Evolutionary conservation across 2,888 invertebrate species (phyloP).

Genomic region (Arenicola marina): DNA sequence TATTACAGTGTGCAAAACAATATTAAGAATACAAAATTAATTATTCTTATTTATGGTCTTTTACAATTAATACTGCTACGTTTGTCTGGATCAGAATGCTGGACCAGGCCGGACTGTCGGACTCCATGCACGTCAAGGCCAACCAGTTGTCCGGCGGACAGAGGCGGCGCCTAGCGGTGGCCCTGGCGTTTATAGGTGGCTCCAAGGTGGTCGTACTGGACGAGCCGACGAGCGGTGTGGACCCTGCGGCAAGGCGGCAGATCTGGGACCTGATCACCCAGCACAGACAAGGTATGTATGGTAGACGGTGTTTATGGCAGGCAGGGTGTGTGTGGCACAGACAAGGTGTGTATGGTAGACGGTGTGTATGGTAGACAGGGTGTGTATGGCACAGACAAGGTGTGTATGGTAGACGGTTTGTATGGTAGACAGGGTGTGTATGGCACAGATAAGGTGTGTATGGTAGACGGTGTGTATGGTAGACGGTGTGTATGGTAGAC

Average conservation of each 20-base stretch:
- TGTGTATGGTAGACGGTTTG: too few species aligned
- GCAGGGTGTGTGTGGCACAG: too few species aligned
- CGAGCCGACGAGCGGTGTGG: slow-evolving; percentile 61
- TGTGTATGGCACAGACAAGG: too few species aligned
- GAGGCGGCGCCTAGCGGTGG: slow-evolving; percentile 61
- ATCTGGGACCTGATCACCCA: slow-evolving; percentile 59
- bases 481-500: too few species aligned
- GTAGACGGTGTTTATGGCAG: too few species aligned
- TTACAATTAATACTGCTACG: not conserved
- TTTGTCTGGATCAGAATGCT: slow-evolving; percentile 41
- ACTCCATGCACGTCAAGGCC: slow-evolving; percentile 37
- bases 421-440: too few species aligned
- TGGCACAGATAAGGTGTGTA: too few species aligned
- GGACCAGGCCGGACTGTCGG: slow-evolving; percentile 52
- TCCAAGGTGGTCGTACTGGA: slow-evolving; percentile 61
- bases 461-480: too few species aligned
- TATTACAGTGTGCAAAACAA: not conserved
- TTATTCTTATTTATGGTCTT: not conserved
- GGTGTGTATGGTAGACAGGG: too few species aligned
- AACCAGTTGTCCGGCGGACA: slow-evolving; percentile 60
- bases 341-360: too few species aligned
- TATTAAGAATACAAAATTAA: too few species aligned
- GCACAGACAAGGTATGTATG: slow-evolving; percentile 27
- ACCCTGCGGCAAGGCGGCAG: slow-evolving; percentile 59
- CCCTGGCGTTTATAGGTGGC: slow-evolving; percentile 62